Evolutionary conservation across 2,888 invertebrate species (phyloP), one percentile per base, ranked within the genome.

Genomic region (Andrena haemorrhoa): DNA sequence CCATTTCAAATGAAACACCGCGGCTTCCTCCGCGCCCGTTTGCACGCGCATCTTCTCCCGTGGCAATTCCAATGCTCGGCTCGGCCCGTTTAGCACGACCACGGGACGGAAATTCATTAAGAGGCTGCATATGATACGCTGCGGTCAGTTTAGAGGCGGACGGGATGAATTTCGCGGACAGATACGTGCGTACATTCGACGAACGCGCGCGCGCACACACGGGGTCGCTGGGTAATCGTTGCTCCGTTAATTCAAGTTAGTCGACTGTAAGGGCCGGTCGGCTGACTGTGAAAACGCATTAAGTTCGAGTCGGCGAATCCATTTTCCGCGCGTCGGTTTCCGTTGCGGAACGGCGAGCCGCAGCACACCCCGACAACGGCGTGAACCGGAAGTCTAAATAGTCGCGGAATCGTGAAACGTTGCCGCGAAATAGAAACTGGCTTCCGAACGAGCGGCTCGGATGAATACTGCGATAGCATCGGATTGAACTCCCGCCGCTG

Each of bases 271-370:
- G 83, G 79, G 79, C 69, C 80, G 79, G 75, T 65, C 85, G 80
- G 75, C 68, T 68, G 76, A 72, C 83, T 81, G 84, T 87, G 82
- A 89, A 87, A 89, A 86, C 73, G 80, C 84, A 80, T 89, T 85
- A 89, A 87, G 85, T 88, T 81, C 83, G 84, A 86, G 80, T 86
- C 81, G 79, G 71, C 75, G 75, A 80, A 76, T 85, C 81, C 75
- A 83, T 87, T 87, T 85, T 87, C 73, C 68, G 76, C 74, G 74
- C 51, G 63, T 71, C 80, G 80, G 53, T 79, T 68, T 56, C 68
- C 75, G 73, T 75, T 51, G 31, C 79, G 60, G 51, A 74, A 56
- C 23, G 60, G 78, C 64, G 53, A 65, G 72, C 77, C 82, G 51
- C 68, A 78, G 41, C 12, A 69, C 66, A 68, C 35, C 12, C 35